These are phyloP conservation scores for Thamnaconus septentrionalis DNA, from an alignment of 2,113 vertebrate genomes.

Conservation along the genomic window DNA sequence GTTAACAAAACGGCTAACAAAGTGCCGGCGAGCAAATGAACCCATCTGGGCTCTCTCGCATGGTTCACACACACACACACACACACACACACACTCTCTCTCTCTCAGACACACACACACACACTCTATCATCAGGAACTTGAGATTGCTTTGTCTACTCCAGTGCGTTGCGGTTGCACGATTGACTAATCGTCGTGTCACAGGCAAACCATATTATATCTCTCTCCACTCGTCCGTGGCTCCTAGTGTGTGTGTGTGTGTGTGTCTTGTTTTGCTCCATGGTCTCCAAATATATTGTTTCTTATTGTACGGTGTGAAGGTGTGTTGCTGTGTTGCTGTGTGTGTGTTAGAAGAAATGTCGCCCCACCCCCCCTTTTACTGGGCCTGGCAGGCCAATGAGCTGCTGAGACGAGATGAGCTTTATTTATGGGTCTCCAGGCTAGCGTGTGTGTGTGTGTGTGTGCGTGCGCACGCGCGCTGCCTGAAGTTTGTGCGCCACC, in stretches of 20 bases:
- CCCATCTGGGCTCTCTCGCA: too few species aligned
- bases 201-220: conserved; percentile 32
- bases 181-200: conserved; percentile 55
- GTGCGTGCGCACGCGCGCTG: conserved; percentile 14
- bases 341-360: not conserved
- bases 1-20: too few species aligned
- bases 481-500: conserved; percentile 11
- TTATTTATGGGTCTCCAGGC: conserved; percentile 63
- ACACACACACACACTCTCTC: not conserved
- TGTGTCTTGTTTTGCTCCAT: conserved; percentile 7
- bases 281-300: conserved; percentile 15
- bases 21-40: too few species aligned
- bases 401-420: conserved; percentile 56
- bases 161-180: conserved; percentile 54
- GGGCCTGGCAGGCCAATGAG: conserved; percentile 71
- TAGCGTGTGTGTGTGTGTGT: conserved; percentile 5
- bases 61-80: too few species aligned
- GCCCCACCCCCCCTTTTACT: conserved; percentile 23
- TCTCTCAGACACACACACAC: conserved; percentile 5
- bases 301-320: conserved; percentile 9
- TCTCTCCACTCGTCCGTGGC: conserved; percentile 43
- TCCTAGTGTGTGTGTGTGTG: conserved; percentile 7
- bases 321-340: conserved; percentile 9
- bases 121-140: conserved; percentile 15
- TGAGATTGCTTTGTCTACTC: conserved; percentile 39